Percentiles rank a stretch among this genome's conserved stretches.
Evolutionary conservation across 30 jellyfish, hydroid and myxozoan genomes (phyloP).

Genomic region (Aurelia coerulea): DNA sequence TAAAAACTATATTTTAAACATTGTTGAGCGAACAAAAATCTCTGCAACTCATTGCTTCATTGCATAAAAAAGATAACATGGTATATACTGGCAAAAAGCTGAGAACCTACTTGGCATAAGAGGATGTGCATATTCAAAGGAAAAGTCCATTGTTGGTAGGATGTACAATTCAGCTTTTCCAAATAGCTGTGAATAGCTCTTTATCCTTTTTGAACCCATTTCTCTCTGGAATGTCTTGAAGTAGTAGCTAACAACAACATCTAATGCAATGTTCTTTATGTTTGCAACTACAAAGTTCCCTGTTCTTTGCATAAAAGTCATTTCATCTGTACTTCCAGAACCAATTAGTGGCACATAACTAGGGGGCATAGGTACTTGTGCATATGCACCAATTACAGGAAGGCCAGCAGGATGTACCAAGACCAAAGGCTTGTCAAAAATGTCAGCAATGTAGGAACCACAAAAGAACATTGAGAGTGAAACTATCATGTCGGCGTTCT

Average conservation of each 20-base stretch:
- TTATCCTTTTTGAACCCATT: background rate
- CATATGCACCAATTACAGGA: conserved; percentile 11
- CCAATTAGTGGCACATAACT: conserved; percentile 53
- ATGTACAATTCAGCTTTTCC: conserved; percentile 35
- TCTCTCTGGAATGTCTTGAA: conserved; percentile 5
- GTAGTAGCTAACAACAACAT: background rate
- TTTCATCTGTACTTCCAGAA: conserved; percentile 39
- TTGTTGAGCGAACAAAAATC: too few relatives aligned
- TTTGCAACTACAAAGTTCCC: background rate
- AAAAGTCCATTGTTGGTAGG: conserved; percentile 25
- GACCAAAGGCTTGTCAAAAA: conserved; percentile 37
- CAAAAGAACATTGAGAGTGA: conserved; percentile 14
- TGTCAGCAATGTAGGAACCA: conserved; percentile 32
- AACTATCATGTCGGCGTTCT: conserved; percentile 39
- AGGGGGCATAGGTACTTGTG: conserved; percentile 47
- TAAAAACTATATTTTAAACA: too few relatives aligned
- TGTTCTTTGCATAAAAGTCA: conserved; percentile 47
- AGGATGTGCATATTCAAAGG: conserved; percentile 51
- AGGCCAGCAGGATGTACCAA: conserved; percentile 22
- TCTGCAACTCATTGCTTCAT: too few relatives aligned
- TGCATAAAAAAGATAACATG: too few relatives aligned
- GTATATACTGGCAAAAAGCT: too few relatives aligned
- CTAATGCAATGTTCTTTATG: background rate
- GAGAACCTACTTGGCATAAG: conserved; percentile 60
- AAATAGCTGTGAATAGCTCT: background rate